Evolutionary conservation across 1,140 invertebrate species (phyloP).

Genomic region (Drosophila paulistorum): DNA sequence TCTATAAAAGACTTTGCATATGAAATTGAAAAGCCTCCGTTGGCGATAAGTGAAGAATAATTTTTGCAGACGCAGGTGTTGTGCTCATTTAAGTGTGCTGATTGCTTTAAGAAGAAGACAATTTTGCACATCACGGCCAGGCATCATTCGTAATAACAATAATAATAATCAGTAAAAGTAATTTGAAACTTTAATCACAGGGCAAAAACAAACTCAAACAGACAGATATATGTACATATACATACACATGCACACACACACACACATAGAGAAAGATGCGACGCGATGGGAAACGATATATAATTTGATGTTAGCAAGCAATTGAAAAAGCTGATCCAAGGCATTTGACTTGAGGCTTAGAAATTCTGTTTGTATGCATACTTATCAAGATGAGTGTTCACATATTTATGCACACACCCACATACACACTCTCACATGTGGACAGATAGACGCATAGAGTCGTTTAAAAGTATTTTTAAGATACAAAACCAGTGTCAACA

Average conservation of each 20-base stretch:
- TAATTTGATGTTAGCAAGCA: conserved; percentile 4
- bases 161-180: conserved; percentile 13
- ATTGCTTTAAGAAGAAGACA: conserved; percentile 23
- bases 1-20: conserved; percentile 11
- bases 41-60: conserved; percentile 19
- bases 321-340: conserved; percentile 10
- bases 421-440: background rate
- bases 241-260: background rate
- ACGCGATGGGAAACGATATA: background rate
- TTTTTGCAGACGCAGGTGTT: conserved; percentile 21
- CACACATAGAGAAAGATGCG: background rate
- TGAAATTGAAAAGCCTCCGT: conserved; percentile 23
- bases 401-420: conserved; percentile 2
- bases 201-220: conserved; percentile 8
- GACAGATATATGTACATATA: background rate
- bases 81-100: conserved; percentile 23
- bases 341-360: conserved; percentile 6
- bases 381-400: conserved; percentile 11
- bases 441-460: background rate
- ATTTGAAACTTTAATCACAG: conserved; percentile 14
- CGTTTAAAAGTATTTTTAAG: background rate
- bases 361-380: conserved; percentile 11
- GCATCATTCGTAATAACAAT: conserved; percentile 11
- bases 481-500: conserved; percentile 10
- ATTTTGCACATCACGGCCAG: conserved; percentile 9